A percentile compares a stretch with the other conserved stretches of the same genome.
phyloP scores from a whole-genome alignment of 1,140 invertebrate species.

The Drosophila sucinea region DNA sequence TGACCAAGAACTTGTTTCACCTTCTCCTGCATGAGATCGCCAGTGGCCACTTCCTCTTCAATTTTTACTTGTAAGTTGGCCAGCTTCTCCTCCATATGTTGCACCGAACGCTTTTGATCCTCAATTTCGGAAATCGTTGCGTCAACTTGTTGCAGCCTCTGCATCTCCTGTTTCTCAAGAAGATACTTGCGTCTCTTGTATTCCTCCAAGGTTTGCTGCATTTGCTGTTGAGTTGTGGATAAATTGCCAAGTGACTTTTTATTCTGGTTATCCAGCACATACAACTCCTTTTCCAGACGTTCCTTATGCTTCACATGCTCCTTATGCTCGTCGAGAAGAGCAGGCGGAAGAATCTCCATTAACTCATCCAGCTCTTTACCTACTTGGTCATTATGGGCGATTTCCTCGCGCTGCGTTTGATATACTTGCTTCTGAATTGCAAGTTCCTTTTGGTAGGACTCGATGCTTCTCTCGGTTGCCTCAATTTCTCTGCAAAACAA shows the following conservation, averaged over 20 bases:
- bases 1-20: slow-evolving; percentile 27
- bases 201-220: slow-evolving; percentile 18
- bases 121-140: slow-evolving; percentile 3
- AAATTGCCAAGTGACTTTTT: slow-evolving; percentile 1
- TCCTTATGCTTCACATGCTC: slow-evolving; percentile 44
- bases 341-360: slow-evolving; percentile 30
- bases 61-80: slow-evolving; percentile 2
- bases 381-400: slow-evolving; percentile 41
- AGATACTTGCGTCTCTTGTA: slow-evolving; percentile 21
- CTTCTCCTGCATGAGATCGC: background rate
- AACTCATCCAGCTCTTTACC: slow-evolving; percentile 43
- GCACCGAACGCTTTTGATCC: background rate
- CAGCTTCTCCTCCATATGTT: slow-evolving; percentile 3
- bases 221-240: slow-evolving; percentile 22
- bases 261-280: slow-evolving; percentile 2
- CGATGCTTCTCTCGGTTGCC: slow-evolving; percentile 17
- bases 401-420: slow-evolving; percentile 40
- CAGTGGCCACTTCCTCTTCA: background rate
- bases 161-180: slow-evolving; percentile 25
- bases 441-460: slow-evolving; percentile 42
- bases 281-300: slow-evolving; percentile 26
- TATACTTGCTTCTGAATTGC: slow-evolving; percentile 29
- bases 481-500: slow-evolving; percentile 40
- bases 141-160: slow-evolving; percentile 21
- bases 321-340: slow-evolving; percentile 39